Evolutionary conservation across 2,797 vertebrate genomes (phyloP).

Genomic region (Mormyrops boulengeri): DNA sequence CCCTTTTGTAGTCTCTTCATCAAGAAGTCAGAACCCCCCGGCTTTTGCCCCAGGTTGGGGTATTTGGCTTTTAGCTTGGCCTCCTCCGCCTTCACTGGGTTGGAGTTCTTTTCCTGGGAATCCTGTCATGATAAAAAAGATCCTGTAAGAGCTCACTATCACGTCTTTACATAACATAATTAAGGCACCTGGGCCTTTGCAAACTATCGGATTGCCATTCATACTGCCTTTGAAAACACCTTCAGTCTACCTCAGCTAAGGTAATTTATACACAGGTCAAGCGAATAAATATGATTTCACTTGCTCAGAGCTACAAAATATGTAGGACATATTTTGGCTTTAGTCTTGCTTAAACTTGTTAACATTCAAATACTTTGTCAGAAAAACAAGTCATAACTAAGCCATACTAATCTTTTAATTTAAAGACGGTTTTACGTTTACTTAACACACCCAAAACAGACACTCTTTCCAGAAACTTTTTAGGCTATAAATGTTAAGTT

Average conservation of each 20-base stretch:
- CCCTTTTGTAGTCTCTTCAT: slow-evolving; percentile 97
- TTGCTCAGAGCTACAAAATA: neutral
- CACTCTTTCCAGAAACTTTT: neutral
- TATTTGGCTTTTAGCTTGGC: slow-evolving; percentile 91
- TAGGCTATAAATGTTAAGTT: neutral
- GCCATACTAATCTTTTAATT: neutral
- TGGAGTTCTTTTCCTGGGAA: slow-evolving; percentile 77
- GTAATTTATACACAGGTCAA: neutral
- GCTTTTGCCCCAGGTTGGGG: slow-evolving; percentile 80
- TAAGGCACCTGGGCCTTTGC: neutral
- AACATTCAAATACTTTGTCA: neutral
- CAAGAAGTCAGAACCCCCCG: slow-evolving; percentile 88
- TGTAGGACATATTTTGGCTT: neutral
- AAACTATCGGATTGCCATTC: neutral
- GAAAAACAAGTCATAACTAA: neutral
- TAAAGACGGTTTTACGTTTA: neutral
- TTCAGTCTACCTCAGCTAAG: neutral
- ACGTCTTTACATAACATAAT: neutral
- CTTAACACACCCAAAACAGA: neutral
- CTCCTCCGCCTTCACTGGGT: slow-evolving; percentile 81
- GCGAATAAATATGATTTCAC: neutral
- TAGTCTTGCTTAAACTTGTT: neutral
- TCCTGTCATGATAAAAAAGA: slow-evolving; percentile 60
- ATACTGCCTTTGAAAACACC: neutral
- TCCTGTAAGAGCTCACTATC: neutral